Evolutionary conservation across 2,113 vertebrate genomes (phyloP).

Genomic region (Dasyurus viverrinus): DNA sequence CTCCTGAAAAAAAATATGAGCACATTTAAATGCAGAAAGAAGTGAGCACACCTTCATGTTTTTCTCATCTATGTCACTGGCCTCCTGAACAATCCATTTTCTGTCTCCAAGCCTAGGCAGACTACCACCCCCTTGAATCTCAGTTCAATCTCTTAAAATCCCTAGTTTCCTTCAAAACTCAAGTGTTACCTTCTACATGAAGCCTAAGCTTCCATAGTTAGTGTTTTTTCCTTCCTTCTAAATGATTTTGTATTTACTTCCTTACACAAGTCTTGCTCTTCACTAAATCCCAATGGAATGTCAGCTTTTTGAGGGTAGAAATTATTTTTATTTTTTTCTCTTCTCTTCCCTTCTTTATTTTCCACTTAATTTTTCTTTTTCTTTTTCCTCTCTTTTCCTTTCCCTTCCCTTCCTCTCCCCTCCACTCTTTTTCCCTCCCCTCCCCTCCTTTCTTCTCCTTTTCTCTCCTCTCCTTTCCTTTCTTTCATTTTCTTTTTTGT

Average conservation of each 20-base stretch:
- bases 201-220: background rate
- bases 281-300: background rate
- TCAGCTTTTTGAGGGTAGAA: background rate
- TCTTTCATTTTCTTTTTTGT: background rate
- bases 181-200: background rate
- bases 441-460: background rate
- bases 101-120: background rate
- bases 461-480: too few species aligned
- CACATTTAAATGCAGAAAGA: background rate
- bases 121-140: fast-evolving
- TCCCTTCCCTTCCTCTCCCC: too few species aligned
- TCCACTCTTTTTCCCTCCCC: too few species aligned
- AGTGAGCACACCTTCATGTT: background rate
- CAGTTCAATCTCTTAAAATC: background rate
- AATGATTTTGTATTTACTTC: background rate
- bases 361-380: too few species aligned
- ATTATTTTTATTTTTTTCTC: background rate
- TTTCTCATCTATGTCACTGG: background rate
- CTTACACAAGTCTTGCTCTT: background rate
- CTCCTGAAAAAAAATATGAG: background rate
- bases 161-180: background rate
- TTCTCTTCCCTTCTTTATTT: too few species aligned
- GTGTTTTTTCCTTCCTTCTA: background rate
- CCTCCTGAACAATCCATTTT: background rate
- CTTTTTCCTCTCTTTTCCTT: too few species aligned